These are phyloP conservation scores for Tachina fera DNA, from an alignment of 2,888 invertebrate species.

Conservation along the genomic window DNA sequence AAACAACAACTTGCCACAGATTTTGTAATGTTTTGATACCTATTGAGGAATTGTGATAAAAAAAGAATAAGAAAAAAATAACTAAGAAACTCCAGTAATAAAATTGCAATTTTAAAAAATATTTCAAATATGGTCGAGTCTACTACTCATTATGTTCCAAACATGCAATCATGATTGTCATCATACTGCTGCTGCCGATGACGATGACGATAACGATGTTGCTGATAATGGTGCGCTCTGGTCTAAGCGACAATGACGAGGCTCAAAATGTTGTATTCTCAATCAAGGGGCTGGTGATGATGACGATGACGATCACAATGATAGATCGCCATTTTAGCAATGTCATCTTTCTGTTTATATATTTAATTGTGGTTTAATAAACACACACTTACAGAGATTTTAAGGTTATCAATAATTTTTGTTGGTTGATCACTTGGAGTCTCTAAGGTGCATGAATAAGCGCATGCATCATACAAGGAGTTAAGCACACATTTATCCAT, in stretches of 20 bases:
- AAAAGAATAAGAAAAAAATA: conserved; percentile 18
- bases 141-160: conserved; percentile 64
- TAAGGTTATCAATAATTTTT: conserved; percentile 52
- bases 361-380: conserved; percentile 57
- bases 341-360: conserved; percentile 58
- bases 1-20: conserved; percentile 61
- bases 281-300: neutral
- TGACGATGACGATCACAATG: conserved; percentile 29
- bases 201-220: neutral
- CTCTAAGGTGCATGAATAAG: conserved; percentile 37
- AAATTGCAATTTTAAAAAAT: conserved; percentile 68
- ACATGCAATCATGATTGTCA: conserved; percentile 58
- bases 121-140: conserved; percentile 66
- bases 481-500: neutral
- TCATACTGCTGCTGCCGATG: conserved; percentile 19
- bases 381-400: conserved; percentile 13
- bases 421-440: conserved; percentile 29
- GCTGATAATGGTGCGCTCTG: conserved; percentile 2
- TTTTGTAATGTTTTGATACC: conserved; percentile 64
- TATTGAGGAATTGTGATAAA: conserved; percentile 35
- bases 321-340: conserved; percentile 62
- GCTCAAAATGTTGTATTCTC: neutral
- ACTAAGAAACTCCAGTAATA: conserved; percentile 51
- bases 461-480: conserved; percentile 37
- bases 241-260: neutral